A percentile compares a stretch with the other conserved stretches of the same genome.
These are phyloP conservation scores for Coleophora flavipennella DNA, from an alignment of 2,888 invertebrate species.

Conservation along the genomic window DNA sequence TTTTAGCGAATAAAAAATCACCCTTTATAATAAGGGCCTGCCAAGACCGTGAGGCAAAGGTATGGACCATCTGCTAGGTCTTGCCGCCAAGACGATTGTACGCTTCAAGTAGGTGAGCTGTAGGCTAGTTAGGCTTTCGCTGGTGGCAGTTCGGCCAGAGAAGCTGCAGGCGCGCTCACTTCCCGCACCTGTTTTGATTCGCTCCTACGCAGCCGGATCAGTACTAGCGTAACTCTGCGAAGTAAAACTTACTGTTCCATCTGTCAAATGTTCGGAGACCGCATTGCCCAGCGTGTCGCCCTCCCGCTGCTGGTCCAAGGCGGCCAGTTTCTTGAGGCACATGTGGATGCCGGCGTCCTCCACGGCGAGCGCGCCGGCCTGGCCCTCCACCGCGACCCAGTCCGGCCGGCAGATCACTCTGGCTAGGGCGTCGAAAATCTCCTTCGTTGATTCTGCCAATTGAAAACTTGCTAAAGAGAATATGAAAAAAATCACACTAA, in stretches of 20 bases:
- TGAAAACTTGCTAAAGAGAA: constrained; percentile 1
- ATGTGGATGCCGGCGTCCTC: constrained; percentile 85
- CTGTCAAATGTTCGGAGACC: constrained; percentile 64
- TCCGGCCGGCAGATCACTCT: constrained; percentile 52
- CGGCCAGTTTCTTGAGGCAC: constrained; percentile 82
- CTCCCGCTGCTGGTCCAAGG: constrained; percentile 70
- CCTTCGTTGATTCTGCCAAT: constrained; percentile 44
- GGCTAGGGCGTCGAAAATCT: constrained; percentile 41
- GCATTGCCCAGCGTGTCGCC: constrained; percentile 72
- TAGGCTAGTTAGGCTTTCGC: too few species aligned
- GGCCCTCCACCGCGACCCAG: constrained; percentile 69
- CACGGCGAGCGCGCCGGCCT: constrained; percentile 66
- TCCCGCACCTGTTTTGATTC: too few species aligned
- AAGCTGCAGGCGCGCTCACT: too few species aligned
- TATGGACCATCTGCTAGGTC: too few species aligned
- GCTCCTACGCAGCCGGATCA: too few species aligned
- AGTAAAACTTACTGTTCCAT: constrained; percentile 64
- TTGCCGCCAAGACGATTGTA: too few species aligned
- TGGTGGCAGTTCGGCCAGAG: too few species aligned
- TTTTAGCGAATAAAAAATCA: too few species aligned
- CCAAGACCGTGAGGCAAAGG: too few species aligned
- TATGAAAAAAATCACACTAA: too few species aligned
- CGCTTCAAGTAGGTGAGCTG: too few species aligned
- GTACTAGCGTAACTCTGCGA: not conserved
- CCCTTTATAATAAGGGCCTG: too few species aligned